phyloP scores from a whole-genome alignment of 2,888 invertebrate species.

The Drosophila anomalata region DNA sequence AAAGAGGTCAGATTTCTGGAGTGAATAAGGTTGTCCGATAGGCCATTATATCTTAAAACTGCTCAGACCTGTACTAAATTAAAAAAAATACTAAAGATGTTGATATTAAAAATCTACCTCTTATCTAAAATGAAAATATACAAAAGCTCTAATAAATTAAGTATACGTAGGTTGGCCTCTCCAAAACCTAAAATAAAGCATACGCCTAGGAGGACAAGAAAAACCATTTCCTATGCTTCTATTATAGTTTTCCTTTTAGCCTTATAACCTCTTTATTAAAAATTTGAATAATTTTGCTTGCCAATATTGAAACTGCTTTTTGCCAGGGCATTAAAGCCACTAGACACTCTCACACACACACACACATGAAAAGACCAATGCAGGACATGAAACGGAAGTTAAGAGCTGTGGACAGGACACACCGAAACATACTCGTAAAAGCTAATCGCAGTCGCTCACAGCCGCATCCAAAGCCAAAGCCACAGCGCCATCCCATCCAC shows the following conservation, averaged over 20 bases:
- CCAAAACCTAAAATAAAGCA: not conserved
- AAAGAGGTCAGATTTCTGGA: conserved; percentile 3
- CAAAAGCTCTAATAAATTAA: not conserved
- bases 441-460: conserved; percentile 69
- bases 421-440: conserved; percentile 60
- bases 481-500: conserved; percentile 41
- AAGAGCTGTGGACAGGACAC: conserved; percentile 37
- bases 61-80: no score
- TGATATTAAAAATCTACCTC: no score
- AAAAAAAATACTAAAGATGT: no score
- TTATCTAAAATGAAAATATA: not conserved
- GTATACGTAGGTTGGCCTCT: not conserved
- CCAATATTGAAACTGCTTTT: conserved; percentile 23
- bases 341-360: conserved; percentile 31
- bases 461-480: conserved; percentile 52
- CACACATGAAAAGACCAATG: conserved; percentile 35
- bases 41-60: no score
- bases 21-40: not conserved
- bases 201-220: conserved; percentile 1
- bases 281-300: conserved; percentile 6
- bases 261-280: conserved; percentile 1
- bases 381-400: conserved; percentile 26
- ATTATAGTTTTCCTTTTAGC: conserved; percentile 8
- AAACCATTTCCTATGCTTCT: not conserved
- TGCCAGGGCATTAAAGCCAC: conserved; percentile 35